Base-by-base conservation (phyloP, 2,888 invertebrate genomes). In the Escarpia spicata region DNA sequence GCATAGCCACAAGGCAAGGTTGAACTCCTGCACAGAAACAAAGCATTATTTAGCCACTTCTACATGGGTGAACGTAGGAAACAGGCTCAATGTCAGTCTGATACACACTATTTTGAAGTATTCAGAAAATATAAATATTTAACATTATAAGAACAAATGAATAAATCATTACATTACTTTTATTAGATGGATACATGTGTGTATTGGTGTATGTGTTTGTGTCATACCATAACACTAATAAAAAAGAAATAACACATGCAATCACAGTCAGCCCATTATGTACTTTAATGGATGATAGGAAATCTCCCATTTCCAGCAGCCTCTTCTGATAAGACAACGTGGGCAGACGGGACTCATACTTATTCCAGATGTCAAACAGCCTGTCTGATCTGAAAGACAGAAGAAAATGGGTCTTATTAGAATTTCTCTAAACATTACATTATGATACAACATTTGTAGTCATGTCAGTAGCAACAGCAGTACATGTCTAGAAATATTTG, bases 331-430 rank as follows among this genome's bases (percentile, higher is more conserved):
- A 96, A 92, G 95, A 95, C 19, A 94, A 92, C 92, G 94, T 94
- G 43, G 96, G 96, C 52, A 96, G 94, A 92, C 95, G 94, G 2
- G 95, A 95, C 93, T 96, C 96, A 95, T 95, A 96, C 92, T 96
- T 96, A 94, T 96, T 96, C 96, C 96, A 96, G 58, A 96, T 93
- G 43, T 96, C 96, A 95, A 96, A 96, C 90, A 96, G 93, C 45
- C 95, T 95, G 92, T 96, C 96, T 92, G 95, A 94, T 52, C 96
- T 96, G 94, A 90, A 94, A 94, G 90, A 90, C 43, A 31, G 92
- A 92, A 90, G 45, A 92, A 44, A 91, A 45, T 6, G 12, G n/a
- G n/a, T 44, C 45, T 91, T 45, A 43, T 26, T 52, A 45, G 75
- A 3, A 75, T 75, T 6, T 26, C 19, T 75, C 75, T 75, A 75